Evolutionary conservation across 2,888 invertebrate species (phyloP), one percentile per base, ranked within the genome.

Genomic region (Cecidostiba fungosa): DNA sequence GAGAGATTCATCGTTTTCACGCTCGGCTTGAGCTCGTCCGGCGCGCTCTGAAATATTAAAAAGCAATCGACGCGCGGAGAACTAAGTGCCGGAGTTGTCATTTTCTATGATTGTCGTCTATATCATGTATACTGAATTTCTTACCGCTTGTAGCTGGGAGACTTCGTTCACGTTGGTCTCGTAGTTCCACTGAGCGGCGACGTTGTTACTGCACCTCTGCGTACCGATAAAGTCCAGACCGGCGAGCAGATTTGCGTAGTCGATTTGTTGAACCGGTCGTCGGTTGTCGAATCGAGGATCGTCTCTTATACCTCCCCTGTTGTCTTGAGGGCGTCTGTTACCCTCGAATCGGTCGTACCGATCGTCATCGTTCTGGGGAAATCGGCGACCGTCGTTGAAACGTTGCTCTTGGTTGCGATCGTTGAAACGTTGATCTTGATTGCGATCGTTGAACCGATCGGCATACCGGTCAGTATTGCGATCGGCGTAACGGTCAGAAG

Each of bases 141-240:
- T 96, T 93, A 97, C 98, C 92, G 97, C 97, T 90, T 97, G 96
- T 89, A 97, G 94, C 93, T 98, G 97, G 0, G 97, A 97, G 74
- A 95, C 96, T 92, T 97, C 97, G 93, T 97, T 97, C 62, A 97
- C 97, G 91, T 97, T 96, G 5, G 97, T 97, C 93, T 98, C 97
- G 91, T 97, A 98, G 92, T 96, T 96, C 98, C 98, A 98, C 91
- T 98, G 98, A 0, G 97, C 97, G 0, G 96, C 96, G n/a, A 98
- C 97, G 92, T 97, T 97, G 78, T 96, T 96, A 0, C 97, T 97
- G 91, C 97, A 98, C 92, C 97, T 96, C 91, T 96, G 96, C 0
- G 97, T 96, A 14, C 97, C 96, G 90, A 96, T 95, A 47, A 96
- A 95, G 91, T 97, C 97, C 39, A 97, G 94, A 86, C 96, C 96